A percentile compares a stretch with the other conserved stretches of the same genome.
These are phyloP conservation scores for Trichomalopsis sarcophagae DNA, from an alignment of 1,140 invertebrate genomes.

Conservation along the genomic window DNA sequence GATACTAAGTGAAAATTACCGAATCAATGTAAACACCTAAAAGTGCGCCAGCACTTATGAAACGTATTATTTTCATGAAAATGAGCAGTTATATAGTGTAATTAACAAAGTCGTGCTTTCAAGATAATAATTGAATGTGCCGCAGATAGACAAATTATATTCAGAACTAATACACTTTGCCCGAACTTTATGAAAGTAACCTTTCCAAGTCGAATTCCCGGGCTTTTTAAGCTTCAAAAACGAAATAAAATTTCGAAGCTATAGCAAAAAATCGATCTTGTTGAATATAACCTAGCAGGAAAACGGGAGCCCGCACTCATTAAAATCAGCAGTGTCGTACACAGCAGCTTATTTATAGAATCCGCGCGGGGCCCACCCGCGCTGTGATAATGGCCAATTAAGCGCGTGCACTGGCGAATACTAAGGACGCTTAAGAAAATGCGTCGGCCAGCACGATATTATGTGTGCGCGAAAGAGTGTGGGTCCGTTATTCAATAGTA, in stretches of 20 bases:
- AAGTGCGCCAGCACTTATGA: neutral
- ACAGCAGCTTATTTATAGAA: neutral
- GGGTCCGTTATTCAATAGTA: slow-evolving; percentile 16
- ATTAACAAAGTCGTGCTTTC: neutral
- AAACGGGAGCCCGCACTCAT: neutral
- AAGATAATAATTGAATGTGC: neutral
- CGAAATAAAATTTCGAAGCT: neutral
- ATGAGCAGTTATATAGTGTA: neutral
- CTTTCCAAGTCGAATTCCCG: neutral
- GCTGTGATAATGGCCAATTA: neutral
- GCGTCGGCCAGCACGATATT: neutral
- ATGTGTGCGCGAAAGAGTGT: neutral
- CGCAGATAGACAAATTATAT: neutral
- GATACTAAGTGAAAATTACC: neutral
- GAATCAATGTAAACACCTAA: neutral
- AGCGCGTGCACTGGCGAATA: neutral
- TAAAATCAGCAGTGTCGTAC: neutral
- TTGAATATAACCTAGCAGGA: neutral
- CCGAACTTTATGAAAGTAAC: neutral
- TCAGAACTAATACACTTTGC: neutral
- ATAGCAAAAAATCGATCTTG: neutral
- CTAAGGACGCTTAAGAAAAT: neutral
- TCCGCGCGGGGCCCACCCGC: neutral
- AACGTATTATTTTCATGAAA: neutral
- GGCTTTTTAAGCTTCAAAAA: neutral